Base-by-base conservation (phyloP, 2,888 invertebrate genomes). In the Sclerodermus sp. region DNA sequence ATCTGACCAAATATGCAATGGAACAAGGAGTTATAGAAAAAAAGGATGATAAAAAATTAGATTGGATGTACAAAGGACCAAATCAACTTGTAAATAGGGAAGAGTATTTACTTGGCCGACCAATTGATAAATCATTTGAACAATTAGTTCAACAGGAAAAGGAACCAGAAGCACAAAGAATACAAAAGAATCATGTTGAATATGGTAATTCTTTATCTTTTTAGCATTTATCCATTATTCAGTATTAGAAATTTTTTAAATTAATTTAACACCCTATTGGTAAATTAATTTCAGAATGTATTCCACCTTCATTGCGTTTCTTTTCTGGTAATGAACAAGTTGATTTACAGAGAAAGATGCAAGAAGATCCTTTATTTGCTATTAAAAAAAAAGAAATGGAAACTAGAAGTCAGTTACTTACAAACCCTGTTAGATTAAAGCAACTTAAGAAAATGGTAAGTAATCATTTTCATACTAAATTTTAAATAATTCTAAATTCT, bases 321-420 rank as follows among this genome's bases (percentile, higher is more conserved):
- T 78, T 83, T 50, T 80, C 81, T 29, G 82, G 82, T 1, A 83
- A 83, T 17, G 84, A 87, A 46, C 88, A 92, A 79, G 90, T 95
- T 10, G 96, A 96, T 76, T 82, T 95, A 68, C 87, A 86, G 40
- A 85, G 93, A 15, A 96, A 96, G 79, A 83, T 95, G 56, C 86
- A 95, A 73, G 96, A 97, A 78, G 97, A 97, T 82, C 97, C 97
- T 0, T 78, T 97, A 34, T 87, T 93, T 72, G 84, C 90, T 2
- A 96, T 97, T 6, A 91, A 90, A 67, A 91, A 93, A 71, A 85
- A 90, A 47, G 96, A 96, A 79, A 87, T 94, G 73, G 95, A 96
- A 70, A 89, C 91, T 0, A 82, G 91, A 36, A 87, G 88, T 51
- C 89, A 91, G 51, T 81, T 97, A 31, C 77, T 97, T 2, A 91